Conservation (phyloP, 2,113 vertebrate genomes). For the Ptilonorhynchus violaceus region DNA sequence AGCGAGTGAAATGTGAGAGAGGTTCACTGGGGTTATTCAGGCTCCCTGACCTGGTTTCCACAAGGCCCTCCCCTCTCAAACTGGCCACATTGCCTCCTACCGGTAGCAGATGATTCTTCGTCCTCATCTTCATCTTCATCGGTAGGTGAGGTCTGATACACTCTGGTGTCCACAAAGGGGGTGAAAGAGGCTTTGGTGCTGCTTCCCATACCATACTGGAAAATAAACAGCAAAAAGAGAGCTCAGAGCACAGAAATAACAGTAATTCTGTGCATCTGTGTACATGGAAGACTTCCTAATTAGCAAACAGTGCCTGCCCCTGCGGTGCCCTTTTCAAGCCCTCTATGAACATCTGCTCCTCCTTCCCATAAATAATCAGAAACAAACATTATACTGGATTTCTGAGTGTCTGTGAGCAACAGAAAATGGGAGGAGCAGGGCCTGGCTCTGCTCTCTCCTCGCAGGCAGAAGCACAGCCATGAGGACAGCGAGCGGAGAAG, state of each 20-base stretch:
- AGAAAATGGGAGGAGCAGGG: not conserved
- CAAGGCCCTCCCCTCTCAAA: not conserved
- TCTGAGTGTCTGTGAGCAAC: not conserved
- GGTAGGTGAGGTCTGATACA: conserved; percentile 94
- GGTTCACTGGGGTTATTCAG: not conserved
- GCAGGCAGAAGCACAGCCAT: not conserved
- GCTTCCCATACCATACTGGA: conserved; percentile 88
- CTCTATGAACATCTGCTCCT: not conserved
- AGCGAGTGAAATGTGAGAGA: not conserved
- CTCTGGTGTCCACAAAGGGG: conserved; percentile 94
- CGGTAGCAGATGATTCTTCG: conserved; percentile 81
- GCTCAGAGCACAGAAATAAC: not conserved
- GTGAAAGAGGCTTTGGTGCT: conserved; percentile 97
- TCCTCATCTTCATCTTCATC: conserved; percentile 90
- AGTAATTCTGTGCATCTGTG: not conserved
- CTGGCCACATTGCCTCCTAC: conserved; percentile 55
- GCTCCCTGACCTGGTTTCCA: not conserved
- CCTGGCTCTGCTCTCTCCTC: not conserved
- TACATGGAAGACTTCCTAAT: not conserved
- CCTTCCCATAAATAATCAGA: not conserved
- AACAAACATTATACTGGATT: not conserved
- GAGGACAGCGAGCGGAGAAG: not conserved
- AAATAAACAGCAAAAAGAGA: not conserved
- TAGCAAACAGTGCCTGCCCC: not conserved
- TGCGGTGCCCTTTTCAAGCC: accelerated